A percentile compares a stretch with the other conserved stretches of the same genome.
These are phyloP conservation scores for Panagrolaimus sp. DNA, from an alignment of 1,140 invertebrate species.

Conservation along the genomic window DNA sequence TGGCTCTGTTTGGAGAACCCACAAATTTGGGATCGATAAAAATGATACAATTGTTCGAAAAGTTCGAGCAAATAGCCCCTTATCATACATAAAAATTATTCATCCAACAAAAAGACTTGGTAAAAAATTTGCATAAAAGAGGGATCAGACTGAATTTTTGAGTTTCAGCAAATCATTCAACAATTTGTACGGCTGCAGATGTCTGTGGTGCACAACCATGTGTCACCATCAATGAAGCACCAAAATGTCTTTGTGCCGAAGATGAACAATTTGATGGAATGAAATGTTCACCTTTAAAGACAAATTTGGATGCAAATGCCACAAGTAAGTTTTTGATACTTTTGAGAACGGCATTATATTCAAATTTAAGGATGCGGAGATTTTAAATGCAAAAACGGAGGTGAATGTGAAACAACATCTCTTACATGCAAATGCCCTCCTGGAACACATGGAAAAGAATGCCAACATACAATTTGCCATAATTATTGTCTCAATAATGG, in stretches of 20 bases:
- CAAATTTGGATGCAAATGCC: neutral
- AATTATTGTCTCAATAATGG: conserved; percentile 9
- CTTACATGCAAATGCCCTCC: neutral
- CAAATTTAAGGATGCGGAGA: neutral
- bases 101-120: conserved; percentile 9
- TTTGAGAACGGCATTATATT: neutral
- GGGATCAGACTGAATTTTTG: neutral
- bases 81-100: neutral
- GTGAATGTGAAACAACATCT: neutral
- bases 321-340: conserved; percentile 7
- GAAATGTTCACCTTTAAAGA: neutral
- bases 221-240: neutral
- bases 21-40: conserved; percentile 5
- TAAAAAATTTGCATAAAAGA: neutral
- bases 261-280: neutral
- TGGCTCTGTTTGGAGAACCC: conserved; percentile 1
- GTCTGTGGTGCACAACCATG: neutral
- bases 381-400: neutral
- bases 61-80: neutral
- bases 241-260: conserved; percentile 7
- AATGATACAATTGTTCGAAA: neutral
- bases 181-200: neutral
- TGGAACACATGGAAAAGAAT: neutral
- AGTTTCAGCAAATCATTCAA: neutral
- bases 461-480: neutral